These are phyloP conservation scores for Drosophila percnosoma DNA, from an alignment of 2,888 invertebrate genomes.

Conservation along the genomic window DNA sequence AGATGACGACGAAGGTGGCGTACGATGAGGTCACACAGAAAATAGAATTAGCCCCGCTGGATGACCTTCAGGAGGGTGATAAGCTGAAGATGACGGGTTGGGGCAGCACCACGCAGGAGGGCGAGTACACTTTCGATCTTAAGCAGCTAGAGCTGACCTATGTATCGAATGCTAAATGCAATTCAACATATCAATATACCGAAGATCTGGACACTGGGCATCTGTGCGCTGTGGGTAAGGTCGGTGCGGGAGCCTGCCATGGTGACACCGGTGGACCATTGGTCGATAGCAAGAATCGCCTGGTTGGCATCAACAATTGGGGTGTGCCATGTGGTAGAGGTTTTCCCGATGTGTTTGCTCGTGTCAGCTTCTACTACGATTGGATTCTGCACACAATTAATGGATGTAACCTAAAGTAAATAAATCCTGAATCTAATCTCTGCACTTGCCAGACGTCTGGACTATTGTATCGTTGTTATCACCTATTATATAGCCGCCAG, in stretches of 20 bases:
- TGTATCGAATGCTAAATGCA: conserved; percentile 86
- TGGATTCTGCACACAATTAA: conserved; percentile 81
- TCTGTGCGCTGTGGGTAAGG: conserved; percentile 86
- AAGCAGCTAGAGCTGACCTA: conserved; percentile 86
- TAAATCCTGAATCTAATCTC: conserved; percentile 17
- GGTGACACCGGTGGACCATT: conserved; percentile 83
- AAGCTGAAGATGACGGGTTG: conserved; percentile 87
- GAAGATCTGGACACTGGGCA: conserved; percentile 86
- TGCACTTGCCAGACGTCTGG: conserved; percentile 56
- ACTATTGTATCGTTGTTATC: conserved; percentile 32
- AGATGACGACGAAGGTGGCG: conserved; percentile 86
- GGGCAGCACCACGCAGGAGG: conserved; percentile 86
- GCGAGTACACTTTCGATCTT: conserved; percentile 85
- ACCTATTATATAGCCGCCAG: conserved; percentile 17
- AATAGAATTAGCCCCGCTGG: conserved; percentile 86
- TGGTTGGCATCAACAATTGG: conserved; percentile 83
- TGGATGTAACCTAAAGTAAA: conserved; percentile 63
- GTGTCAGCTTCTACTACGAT: conserved; percentile 77
- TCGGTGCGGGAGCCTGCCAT: conserved; percentile 85
- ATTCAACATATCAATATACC: conserved; percentile 73
- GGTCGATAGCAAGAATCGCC: conserved; percentile 69
- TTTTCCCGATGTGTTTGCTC: conserved; percentile 83
- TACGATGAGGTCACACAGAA: conserved; percentile 86
- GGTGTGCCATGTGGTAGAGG: conserved; percentile 83
- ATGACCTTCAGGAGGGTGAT: conserved; percentile 85